Evolutionary conservation across 1,140 invertebrate genomes (phyloP).

Genomic region (Aphis gossypii): DNA sequence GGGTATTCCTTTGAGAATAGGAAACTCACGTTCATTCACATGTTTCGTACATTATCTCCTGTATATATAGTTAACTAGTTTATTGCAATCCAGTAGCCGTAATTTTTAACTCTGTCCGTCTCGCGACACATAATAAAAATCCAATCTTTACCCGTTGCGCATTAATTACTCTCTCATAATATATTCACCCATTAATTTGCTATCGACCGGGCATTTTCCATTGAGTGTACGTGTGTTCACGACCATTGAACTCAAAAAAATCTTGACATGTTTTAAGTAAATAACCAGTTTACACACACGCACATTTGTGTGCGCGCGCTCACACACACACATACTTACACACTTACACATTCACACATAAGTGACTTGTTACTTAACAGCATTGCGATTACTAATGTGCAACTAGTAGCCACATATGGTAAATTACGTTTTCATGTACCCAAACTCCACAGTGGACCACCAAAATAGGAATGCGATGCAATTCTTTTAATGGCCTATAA

Average conservation of each 20-base stretch:
- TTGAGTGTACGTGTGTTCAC: constrained; percentile 44
- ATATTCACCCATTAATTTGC: constrained; percentile 56
- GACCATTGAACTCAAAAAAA: constrained; percentile 54
- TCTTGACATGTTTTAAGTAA: constrained; percentile 54
- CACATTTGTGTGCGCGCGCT: background rate
- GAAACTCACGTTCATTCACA: constrained; percentile 35
- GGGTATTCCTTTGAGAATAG: background rate
- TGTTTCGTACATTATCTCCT: constrained; percentile 39
- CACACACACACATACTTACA: background rate
- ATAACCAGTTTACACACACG: constrained; percentile 50
- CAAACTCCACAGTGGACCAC: constrained; percentile 35
- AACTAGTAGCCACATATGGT: constrained; percentile 52
- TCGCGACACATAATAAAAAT: constrained; percentile 54
- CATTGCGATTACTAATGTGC: constrained; percentile 54
- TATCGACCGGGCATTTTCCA: constrained; percentile 41
- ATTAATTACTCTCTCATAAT: constrained; percentile 54
- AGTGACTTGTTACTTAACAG: constrained; percentile 52
- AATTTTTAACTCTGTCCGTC: constrained; percentile 38
- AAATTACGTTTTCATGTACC: constrained; percentile 54
- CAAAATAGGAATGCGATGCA: constrained; percentile 46
- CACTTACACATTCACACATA: background rate
- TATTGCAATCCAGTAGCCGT: constrained; percentile 47
- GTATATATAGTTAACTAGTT: constrained; percentile 45
- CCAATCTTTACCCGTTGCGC: constrained; percentile 33
- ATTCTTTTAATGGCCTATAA: constrained; percentile 23